phyloP scores from a whole-genome alignment of 2,113 vertebrate genomes.

The Cathartes aura region DNA sequence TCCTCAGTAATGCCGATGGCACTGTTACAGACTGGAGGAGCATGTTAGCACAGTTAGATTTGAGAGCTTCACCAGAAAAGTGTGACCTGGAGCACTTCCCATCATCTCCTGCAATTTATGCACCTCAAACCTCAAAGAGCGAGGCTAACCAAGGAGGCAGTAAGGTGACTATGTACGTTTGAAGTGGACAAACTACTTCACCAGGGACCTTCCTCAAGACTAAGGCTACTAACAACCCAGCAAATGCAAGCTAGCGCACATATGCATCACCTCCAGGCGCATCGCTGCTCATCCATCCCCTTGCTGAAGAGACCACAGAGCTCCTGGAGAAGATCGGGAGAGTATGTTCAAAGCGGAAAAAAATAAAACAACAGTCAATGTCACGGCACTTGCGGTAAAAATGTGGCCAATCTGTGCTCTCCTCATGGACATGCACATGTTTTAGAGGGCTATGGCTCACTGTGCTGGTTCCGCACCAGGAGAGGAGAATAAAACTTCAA shows the following conservation, averaged over 20 bases:
- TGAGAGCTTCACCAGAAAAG: neutral
- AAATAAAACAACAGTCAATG: neutral
- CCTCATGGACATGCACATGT: accelerated
- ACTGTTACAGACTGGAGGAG: accelerated
- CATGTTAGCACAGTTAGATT: accelerated
- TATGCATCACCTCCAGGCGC: accelerated
- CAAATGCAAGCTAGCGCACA: accelerated
- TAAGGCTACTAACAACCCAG: neutral
- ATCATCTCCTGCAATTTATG: neutral
- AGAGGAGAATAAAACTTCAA: neutral
- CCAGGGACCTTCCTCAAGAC: neutral
- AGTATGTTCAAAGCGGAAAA: neutral
- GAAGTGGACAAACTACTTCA: neutral
- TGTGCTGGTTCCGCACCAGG: neutral
- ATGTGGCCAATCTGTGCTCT: neutral
- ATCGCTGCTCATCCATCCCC: neutral
- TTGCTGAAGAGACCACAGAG: neutral
- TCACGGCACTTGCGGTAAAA: accelerated
- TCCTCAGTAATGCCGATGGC: accelerated
- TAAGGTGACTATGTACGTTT: accelerated
- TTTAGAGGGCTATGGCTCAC: neutral
- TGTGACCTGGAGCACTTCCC: neutral
- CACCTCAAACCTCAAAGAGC: neutral
- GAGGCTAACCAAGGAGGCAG: neutral
- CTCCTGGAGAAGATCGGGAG: neutral